A percentile compares a stretch with the other conserved stretches of the same genome.
Conservation (phyloP, 2,113 vertebrate genomes). For the Pavo muticus region DNA sequence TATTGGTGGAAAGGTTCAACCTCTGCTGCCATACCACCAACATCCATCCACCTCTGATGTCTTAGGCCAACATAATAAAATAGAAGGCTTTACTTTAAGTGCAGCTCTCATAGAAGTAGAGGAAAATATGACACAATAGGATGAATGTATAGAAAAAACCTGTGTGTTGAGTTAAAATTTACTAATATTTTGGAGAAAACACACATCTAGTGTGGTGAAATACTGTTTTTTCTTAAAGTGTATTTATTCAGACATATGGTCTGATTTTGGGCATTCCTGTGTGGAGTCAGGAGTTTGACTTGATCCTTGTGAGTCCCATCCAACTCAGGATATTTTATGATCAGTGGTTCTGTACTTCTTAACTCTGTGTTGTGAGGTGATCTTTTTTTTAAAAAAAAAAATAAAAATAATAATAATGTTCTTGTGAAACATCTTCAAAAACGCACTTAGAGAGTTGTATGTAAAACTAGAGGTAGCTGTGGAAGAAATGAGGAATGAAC, state of each 20-base stretch:
- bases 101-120: neutral
- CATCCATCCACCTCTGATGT: too few species aligned
- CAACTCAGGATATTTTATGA: too few species aligned
- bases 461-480: neutral
- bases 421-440: neutral
- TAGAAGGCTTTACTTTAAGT: too few species aligned
- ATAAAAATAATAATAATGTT: neutral
- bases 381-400: neutral
- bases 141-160: neutral
- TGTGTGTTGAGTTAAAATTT: neutral
- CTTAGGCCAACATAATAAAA: too few species aligned
- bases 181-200: neutral
- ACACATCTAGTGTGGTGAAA: neutral
- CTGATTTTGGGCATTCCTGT: neutral
- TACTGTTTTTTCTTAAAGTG: neutral
- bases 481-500: neutral
- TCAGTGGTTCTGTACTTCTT: too few species aligned
- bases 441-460: neutral
- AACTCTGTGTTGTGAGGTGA: neutral
- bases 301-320: too few species aligned
- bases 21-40: too few species aligned
- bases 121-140: neutral
- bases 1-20: too few species aligned
- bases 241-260: neutral
- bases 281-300: too few species aligned